These are phyloP conservation scores for Meliscaeva auricollis DNA, from an alignment of 2,888 invertebrate genomes.

Conservation along the genomic window DNA sequence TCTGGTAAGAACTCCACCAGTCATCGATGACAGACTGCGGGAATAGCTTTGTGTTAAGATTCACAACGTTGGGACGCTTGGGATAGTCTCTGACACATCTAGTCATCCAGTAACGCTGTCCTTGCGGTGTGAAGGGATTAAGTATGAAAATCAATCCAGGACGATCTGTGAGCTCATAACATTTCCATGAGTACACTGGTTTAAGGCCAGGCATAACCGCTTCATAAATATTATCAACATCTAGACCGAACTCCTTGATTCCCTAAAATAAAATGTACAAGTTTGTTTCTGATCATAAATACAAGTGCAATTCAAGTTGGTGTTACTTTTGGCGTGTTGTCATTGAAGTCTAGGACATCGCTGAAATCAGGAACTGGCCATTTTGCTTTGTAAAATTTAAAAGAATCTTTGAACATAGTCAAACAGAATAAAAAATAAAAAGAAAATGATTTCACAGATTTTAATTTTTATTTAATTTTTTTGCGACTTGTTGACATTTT, in stretches of 20 bases:
- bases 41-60: slow-evolving; percentile 80
- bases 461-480: not conserved
- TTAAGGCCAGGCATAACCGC: slow-evolving; percentile 77
- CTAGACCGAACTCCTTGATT: slow-evolving; percentile 35
- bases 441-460: no score
- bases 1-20: slow-evolving; percentile 86
- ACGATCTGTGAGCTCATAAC: slow-evolving; percentile 86
- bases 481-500: slow-evolving; percentile 49
- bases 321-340: slow-evolving; percentile 66
- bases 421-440: not conserved
- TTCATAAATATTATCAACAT: slow-evolving; percentile 43
- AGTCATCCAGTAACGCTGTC: slow-evolving; percentile 93
- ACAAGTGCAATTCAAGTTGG: not conserved
- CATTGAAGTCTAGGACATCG: slow-evolving; percentile 87
- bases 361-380: slow-evolving; percentile 87
- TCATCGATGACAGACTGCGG: slow-evolving; percentile 84
- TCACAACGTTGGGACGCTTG: slow-evolving; percentile 86
- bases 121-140: slow-evolving; percentile 92
- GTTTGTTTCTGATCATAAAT: no score
- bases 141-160: slow-evolving; percentile 92
- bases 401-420: slow-evolving; percentile 87
- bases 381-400: slow-evolving; percentile 92
- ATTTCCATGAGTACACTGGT: slow-evolving; percentile 86
- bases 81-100: slow-evolving; percentile 92
- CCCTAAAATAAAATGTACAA: slow-evolving; percentile 48